phyloP scores from a whole-genome alignment of 1,140 invertebrate genomes.

The Neodiprion fabricii region DNA sequence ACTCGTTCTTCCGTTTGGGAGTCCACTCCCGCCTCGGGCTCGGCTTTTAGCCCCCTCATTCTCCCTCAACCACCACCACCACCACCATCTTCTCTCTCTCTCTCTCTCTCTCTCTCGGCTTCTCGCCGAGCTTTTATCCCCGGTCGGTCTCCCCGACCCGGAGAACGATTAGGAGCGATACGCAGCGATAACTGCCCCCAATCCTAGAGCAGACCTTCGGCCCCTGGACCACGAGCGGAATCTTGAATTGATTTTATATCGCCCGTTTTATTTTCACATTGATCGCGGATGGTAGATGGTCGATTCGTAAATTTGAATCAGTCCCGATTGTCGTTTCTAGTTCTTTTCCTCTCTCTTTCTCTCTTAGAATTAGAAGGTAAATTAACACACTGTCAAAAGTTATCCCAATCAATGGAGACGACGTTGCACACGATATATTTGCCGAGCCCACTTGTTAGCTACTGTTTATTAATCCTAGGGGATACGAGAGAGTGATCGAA shows the following conservation, averaged over 20 bases:
- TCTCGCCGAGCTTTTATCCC: conserved; percentile 19
- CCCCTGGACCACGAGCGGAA: background rate
- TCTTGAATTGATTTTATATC: no score
- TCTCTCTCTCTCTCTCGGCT: conserved; percentile 1
- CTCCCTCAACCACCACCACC: conserved; percentile 4
- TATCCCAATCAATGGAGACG: no score
- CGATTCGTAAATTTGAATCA: background rate
- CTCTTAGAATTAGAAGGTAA: no score
- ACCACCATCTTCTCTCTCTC: background rate
- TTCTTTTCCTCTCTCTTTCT: no score
- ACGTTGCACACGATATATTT: background rate
- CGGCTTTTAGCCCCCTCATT: conserved; percentile 5
- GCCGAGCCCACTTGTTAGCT: conserved; percentile 1
- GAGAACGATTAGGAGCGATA: conserved; percentile 61
- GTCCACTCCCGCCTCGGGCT: conserved; percentile 26
- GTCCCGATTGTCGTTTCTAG: no score
- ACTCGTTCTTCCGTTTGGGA: conserved; percentile 42
- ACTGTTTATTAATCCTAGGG: background rate
- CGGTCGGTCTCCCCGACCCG: conserved; percentile 25
- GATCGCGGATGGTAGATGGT: background rate
- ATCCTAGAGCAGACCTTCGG: conserved; percentile 29
- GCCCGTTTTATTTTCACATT: no score
- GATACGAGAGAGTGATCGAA: background rate
- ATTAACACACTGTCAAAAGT: no score
- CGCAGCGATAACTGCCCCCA: conserved; percentile 59